Base-by-base conservation (phyloP, 37 sponge, comb jelly and placozoan genomes). In the Haliclona indistincta region DNA sequence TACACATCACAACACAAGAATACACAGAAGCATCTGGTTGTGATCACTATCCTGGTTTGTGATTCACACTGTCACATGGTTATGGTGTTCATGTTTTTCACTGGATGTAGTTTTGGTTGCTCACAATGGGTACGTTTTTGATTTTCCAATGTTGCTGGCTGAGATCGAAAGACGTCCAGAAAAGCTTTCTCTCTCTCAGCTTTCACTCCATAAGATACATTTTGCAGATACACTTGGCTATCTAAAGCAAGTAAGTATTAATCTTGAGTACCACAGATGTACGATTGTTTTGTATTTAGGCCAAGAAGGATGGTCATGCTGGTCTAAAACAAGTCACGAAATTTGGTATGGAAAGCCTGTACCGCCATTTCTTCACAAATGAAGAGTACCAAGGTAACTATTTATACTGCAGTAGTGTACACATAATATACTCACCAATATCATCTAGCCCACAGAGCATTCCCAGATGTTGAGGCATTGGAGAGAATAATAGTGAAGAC, bases 121-220 rank as follows among this genome's bases (percentile, higher is more conserved):
- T 42, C 79, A 85, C 62, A 85, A 79, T 64, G 86, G 86, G 39
- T 85, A 65, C n/a, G 25, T 22, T 2, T 85, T 79, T 53, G 86
- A 85, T 47, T 78, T 79, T 54, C 85, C 85, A 6, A 71, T 84
- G 2, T 34, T 77, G 66, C 51, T 84, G 28, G 85, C 85, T n/a
- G 85, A 84, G 56, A 52, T 84, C 15, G 66, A 84, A 25, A 63
- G 64, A 42, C 52, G 64, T 0, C 64, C 64, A 2, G 32, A 71
- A 22, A n/a, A 32, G 0, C 56, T 83, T 30, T 10, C 51, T 22
- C 20, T 35, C 30, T 38, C 66, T 2, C 19, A 30, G 22, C 38
- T 82, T 26, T 17, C 23, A 6, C 23, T 30, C 32, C 34, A 68
- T 33, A 36, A 38, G 15, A 64, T 84, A 19, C 85, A 84, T 66